Conservation (phyloP, 30 jellyfish, hydroid and myxozoan species). For the Pseudorhiza aurosa region DNA sequence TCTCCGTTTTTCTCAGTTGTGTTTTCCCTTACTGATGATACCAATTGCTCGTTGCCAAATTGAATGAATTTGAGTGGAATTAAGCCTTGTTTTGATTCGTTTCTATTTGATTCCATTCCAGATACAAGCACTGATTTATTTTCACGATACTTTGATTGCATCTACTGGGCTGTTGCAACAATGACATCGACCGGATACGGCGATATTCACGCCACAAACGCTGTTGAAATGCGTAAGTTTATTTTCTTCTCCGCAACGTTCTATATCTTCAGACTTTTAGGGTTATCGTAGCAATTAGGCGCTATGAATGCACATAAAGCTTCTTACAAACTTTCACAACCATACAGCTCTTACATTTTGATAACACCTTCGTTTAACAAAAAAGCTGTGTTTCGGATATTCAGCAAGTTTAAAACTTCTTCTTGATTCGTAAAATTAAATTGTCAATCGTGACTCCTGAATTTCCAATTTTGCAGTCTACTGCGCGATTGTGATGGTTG, state of each 20-base stretch:
- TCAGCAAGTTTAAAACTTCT: too few species aligned
- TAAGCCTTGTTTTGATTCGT: neutral
- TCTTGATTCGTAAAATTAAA: neutral
- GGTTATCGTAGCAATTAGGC: too few species aligned
- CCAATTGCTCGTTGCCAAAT: too few species aligned
- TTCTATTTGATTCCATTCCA: neutral
- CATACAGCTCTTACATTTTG: neutral
- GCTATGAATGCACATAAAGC: too few species aligned
- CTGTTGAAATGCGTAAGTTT: constrained; percentile 67
- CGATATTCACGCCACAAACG: constrained; percentile 84
- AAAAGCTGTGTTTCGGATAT: too few species aligned
- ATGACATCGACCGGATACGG: constrained; percentile 97
- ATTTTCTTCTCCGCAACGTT: too few species aligned
- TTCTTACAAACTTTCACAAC: too few species aligned
- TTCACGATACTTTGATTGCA: constrained; percentile 53
- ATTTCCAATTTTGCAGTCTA: neutral
- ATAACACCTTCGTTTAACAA: too few species aligned
- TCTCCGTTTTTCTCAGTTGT: too few species aligned
- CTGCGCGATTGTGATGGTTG: constrained; percentile 14
- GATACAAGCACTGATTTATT: constrained; percentile 19
- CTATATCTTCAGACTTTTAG: too few species aligned
- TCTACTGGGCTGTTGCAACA: constrained; percentile 93
- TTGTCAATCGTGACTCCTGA: neutral
- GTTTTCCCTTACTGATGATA: too few species aligned
- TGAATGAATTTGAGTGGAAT: too few species aligned